phyloP scores from a whole-genome alignment of 2,113 vertebrate genomes.

The Sula dactylatra region DNA sequence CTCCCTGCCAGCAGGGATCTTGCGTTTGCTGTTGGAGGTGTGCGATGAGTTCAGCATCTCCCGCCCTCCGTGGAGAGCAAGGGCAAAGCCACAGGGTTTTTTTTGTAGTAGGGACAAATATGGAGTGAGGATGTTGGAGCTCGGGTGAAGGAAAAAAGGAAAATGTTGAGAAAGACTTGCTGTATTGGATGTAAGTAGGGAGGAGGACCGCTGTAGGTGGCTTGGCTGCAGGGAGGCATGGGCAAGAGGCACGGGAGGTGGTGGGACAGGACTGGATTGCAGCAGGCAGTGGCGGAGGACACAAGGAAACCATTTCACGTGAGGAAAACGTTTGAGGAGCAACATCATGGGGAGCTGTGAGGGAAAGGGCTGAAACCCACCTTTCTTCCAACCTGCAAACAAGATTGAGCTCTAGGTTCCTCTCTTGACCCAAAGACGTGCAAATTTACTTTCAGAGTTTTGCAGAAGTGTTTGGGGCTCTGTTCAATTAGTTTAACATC shows the following conservation, averaged over 20 bases:
- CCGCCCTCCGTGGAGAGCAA: neutral
- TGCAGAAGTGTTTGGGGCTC: neutral
- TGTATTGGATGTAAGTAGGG: neutral
- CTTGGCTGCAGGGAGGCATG: neutral
- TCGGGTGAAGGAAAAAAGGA: neutral
- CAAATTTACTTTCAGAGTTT: neutral
- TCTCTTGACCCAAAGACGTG: neutral
- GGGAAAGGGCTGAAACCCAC: neutral
- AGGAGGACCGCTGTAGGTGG: neutral
- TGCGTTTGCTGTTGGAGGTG: neutral
- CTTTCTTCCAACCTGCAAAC: too few relatives aligned
- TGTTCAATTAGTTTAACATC: neutral
- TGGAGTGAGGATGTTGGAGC: neutral
- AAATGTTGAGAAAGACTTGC: neutral
- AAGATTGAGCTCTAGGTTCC: neutral
- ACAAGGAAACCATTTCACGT: neutral
- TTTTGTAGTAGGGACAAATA: too few relatives aligned
- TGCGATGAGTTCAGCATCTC: fast-evolving
- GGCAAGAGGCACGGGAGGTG: neutral
- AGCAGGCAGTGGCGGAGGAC: neutral
- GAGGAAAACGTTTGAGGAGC: neutral
- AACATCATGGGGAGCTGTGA: neutral
- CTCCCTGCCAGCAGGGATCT: fast-evolving
- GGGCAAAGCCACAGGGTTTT: neutral
- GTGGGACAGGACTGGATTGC: neutral